These are phyloP conservation scores for Sphaerophoria taeniata DNA, from an alignment of 2,888 invertebrate species.

Conservation along the genomic window DNA sequence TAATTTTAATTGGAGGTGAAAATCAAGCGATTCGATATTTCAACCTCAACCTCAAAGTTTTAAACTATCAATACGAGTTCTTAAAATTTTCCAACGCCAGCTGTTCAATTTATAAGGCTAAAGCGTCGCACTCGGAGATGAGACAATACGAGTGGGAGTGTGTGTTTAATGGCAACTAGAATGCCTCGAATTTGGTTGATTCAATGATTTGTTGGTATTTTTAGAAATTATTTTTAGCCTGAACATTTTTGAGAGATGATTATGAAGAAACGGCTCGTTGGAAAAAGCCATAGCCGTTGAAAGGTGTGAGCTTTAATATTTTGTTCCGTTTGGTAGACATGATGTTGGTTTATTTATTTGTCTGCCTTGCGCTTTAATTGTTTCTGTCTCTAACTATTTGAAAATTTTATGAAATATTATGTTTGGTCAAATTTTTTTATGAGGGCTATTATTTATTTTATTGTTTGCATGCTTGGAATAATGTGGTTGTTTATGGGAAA, in stretches of 20 bases:
- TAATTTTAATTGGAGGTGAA: constrained; percentile 68
- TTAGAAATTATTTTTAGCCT: constrained; percentile 7
- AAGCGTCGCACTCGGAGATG: background rate
- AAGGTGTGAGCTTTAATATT: constrained; percentile 25
- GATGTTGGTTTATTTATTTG: constrained; percentile 60
- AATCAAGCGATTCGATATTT: constrained; percentile 38
- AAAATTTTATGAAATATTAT: too few species aligned
- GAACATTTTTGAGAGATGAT: constrained; percentile 23
- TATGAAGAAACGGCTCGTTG: constrained; percentile 1
- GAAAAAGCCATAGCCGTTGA: background rate
- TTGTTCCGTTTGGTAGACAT: constrained; percentile 25
- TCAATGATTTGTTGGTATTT: background rate
- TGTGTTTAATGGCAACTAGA: background rate
- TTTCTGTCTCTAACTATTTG: constrained; percentile 45
- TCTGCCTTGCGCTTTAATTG: constrained; percentile 26
- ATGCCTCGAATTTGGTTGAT: constrained; percentile 2
- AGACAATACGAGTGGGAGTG: constrained; percentile 4
- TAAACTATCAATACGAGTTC: constrained; percentile 6
- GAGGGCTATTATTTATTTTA: too few species aligned
- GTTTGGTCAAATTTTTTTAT: too few species aligned
- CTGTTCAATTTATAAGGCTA: constrained; percentile 42
- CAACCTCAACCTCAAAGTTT: constrained; percentile 61
- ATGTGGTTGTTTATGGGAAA: too few species aligned
- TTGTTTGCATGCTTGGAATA: too few species aligned
- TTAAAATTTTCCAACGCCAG: constrained; percentile 48